Percentiles rank a stretch among this genome's conserved stretches.
Conservation (phyloP, 2,888 invertebrate species). For the Drosophila borborema region DNA sequence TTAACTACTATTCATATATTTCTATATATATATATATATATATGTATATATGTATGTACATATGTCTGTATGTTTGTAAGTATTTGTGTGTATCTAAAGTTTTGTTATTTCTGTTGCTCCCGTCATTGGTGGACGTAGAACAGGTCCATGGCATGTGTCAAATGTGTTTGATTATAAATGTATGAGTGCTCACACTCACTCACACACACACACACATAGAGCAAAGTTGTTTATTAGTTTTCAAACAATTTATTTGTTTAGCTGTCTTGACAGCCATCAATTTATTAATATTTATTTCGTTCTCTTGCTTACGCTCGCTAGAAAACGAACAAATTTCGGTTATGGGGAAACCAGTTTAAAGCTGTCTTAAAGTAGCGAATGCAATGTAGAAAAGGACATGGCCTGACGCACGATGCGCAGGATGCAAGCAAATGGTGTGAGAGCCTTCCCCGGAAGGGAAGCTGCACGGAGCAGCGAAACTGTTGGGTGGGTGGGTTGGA, state of each 20-base stretch:
- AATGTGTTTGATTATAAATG: conserved; percentile 26
- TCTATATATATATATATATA: neutral
- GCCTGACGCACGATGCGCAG: conserved; percentile 43
- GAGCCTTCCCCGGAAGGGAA: neutral
- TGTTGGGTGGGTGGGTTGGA: conserved; percentile 5
- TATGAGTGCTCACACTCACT: conserved; percentile 6
- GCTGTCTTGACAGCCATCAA: conserved; percentile 62
- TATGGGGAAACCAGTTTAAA: conserved; percentile 12
- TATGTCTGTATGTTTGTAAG: neutral
- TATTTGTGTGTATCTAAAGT: conserved; percentile 1
- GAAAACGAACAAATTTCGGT: neutral
- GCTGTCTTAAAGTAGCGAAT: conserved; percentile 1
- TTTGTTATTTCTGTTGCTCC: conserved; percentile 43
- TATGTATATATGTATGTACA: neutral
- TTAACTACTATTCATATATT: conserved; percentile 59
- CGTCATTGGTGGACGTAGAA: conserved; percentile 47
- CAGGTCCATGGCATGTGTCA: conserved; percentile 53
- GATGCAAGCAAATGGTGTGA: conserved; percentile 74
- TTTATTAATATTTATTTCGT: conserved; percentile 65
- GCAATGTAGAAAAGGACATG: neutral
- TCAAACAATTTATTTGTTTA: conserved; percentile 72
- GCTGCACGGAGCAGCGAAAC: neutral
- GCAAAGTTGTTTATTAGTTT: conserved; percentile 65
- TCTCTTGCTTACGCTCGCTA: conserved; percentile 19
- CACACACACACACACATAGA: conserved; percentile 2